Conservation (phyloP, 2,113 vertebrate species). For the Ibidorhyncha struthersii region DNA sequence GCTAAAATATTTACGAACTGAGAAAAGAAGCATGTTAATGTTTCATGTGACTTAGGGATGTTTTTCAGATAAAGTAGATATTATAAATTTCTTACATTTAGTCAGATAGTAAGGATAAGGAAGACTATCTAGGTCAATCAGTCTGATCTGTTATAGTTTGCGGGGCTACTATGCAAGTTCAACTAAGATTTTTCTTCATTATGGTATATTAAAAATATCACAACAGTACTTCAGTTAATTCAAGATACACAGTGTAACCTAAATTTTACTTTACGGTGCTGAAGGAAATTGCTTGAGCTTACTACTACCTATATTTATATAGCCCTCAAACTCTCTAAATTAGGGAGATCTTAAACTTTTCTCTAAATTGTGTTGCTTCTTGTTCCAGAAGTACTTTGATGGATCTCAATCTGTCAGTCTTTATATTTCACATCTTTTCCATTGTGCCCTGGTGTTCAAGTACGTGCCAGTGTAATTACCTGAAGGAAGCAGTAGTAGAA, state of each 20-base stretch:
- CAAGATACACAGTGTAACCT: not conserved
- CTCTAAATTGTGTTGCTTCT: not conserved
- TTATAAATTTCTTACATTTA: not conserved
- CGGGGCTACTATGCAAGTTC: not conserved
- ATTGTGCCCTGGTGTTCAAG: not conserved
- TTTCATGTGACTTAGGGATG: not conserved
- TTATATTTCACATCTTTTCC: not conserved
- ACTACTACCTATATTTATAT: not conserved
- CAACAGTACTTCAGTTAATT: not conserved
- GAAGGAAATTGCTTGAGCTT: not conserved
- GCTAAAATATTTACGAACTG: conserved; percentile 52
- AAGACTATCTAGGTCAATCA: not conserved
- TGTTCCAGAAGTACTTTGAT: not conserved
- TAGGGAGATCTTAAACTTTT: not conserved
- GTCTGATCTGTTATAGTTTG: not conserved
- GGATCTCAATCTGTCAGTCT: not conserved
- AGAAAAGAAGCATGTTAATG: conserved; percentile 23
- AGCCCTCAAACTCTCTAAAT: not conserved
- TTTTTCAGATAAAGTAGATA: not conserved
- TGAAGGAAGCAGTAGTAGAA: not conserved
- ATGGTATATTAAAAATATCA: not conserved
- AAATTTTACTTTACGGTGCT: not conserved
- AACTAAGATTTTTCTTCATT: not conserved
- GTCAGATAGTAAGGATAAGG: not conserved
- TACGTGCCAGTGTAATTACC: not conserved